Percentiles rank a stretch among this genome's conserved stretches.
These are phyloP conservation scores for Ormyrus thymus DNA, from an alignment of 2,888 invertebrate species.

Conservation along the genomic window DNA sequence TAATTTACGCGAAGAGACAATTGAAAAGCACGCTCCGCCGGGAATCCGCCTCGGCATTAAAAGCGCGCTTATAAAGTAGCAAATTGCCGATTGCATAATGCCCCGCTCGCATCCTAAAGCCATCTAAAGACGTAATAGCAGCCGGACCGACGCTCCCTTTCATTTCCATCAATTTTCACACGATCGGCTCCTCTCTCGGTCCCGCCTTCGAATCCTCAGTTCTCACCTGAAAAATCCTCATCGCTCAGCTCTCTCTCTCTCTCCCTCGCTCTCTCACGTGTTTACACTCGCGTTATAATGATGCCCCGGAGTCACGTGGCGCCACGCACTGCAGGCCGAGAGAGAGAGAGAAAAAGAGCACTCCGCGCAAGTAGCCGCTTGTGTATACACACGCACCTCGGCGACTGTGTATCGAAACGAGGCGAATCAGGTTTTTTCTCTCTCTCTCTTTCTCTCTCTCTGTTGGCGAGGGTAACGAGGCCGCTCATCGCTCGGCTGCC, in stretches of 20 bases:
- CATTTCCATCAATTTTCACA: constrained; percentile 48
- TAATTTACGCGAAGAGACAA: background rate
- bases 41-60: no score
- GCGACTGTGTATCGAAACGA: background rate
- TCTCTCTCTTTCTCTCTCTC: no score
- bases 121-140: no score
- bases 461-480: constrained; percentile 11
- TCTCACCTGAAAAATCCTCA: constrained; percentile 22
- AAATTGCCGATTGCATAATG: no score
- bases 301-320: constrained; percentile 34
- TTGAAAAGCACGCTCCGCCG: no score
- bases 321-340: background rate
- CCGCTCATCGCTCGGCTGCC: constrained; percentile 6
- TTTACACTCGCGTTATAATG: constrained; percentile 46
- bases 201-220: constrained; percentile 15
- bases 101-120: no score
- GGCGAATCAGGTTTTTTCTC: constrained; percentile 10
- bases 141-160: constrained; percentile 2
- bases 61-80: no score
- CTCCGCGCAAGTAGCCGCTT: background rate
- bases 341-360: background rate
- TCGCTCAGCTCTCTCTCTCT: background rate
- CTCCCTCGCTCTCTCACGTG: constrained; percentile 15
- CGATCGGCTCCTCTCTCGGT: constrained; percentile 12
- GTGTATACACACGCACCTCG: background rate